Evolutionary conservation across 2,113 vertebrate genomes (phyloP).

Genomic region (Diadophis punctatus): DNA sequence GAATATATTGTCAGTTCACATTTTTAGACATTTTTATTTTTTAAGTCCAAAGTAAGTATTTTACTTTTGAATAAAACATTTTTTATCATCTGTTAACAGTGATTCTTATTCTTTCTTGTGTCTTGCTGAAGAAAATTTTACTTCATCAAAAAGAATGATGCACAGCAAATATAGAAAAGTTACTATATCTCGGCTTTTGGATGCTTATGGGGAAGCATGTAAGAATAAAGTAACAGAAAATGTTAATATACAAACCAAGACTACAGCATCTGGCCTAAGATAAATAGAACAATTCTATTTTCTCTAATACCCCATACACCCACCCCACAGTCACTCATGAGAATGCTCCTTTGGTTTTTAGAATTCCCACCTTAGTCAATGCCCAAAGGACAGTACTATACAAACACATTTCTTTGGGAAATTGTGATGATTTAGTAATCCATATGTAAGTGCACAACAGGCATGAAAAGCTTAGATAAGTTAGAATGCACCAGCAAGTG

Average conservation of each 20-base stretch:
- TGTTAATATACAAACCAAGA: not conserved
- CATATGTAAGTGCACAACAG: not conserved
- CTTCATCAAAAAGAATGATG: constrained; percentile 39
- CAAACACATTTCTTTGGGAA: not conserved
- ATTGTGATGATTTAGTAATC: fast-evolving
- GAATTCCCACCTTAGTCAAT: not conserved
- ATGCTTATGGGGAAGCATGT: not conserved
- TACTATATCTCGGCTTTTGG: constrained; percentile 11
- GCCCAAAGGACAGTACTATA: not conserved
- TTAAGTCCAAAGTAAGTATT: constrained; percentile 5
- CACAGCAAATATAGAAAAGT: constrained; percentile 21
- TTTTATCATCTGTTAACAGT: constrained; percentile 35
- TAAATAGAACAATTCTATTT: not conserved
- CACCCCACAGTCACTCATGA: no score
- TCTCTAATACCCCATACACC: not conserved
- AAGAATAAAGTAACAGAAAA: constrained; percentile 13
- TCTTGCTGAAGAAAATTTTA: constrained; percentile 27
- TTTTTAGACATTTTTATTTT: not conserved
- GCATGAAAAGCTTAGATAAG: not conserved
- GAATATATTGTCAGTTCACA: constrained; percentile 8
- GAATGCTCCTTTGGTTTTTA: not conserved
- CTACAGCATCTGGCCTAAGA: not conserved
- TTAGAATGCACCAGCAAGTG: constrained; percentile 1
- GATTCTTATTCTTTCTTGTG: constrained; percentile 48
- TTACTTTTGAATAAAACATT: constrained; percentile 38